Evolutionary conservation across 2,113 vertebrate species (phyloP), one percentile per base, ranked within the genome.

Genomic region (Corapipo altera): DNA sequence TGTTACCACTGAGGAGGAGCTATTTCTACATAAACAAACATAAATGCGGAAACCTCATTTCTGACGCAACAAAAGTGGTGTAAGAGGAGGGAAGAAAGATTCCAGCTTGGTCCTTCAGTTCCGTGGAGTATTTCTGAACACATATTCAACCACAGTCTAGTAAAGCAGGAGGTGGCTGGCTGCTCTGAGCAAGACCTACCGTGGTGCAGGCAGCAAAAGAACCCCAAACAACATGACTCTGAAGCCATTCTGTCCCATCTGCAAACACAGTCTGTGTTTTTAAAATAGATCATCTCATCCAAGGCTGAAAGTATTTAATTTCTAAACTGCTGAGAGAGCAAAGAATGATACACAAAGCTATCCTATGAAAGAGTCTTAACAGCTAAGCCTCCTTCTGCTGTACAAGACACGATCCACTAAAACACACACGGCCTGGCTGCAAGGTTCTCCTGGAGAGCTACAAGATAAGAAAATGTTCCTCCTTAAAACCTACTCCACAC

Each of bases 241-340:
- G 79, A 70, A 79, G 67, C 48, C 4, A 0, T 43, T 88, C 91
- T 76, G n/a, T 59, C 55, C 71, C 81, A 80, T 30, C 82, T 90
- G 75, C 88, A 94, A 88, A 90, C 11, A 33, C 59, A 90, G 61
- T 33, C 83, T 69, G 69, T 48, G 64, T 19, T 92, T 93, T 92
- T 93, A 94, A 93, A 96, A 96, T 71, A 91, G 91, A 93, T 92
- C 72, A 80, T 49, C 85, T 91, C 79, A 82, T 81, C 76, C 0
- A 0, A 94, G 88, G 83, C 92, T 93, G 43, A 65, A 92, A 86
- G 92, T 59, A 93, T 92, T 92, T 91, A 9, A 76, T 67, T 94
- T 81, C 67, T 75, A 84, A 95, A 95, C 85, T 92, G 96, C 95
- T 91, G 92, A 96, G 76, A 37, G 72, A 37, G 90, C 85, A 92